phyloP scores from a whole-genome alignment of 2,888 invertebrate species.

The Folsomia candida region DNA sequence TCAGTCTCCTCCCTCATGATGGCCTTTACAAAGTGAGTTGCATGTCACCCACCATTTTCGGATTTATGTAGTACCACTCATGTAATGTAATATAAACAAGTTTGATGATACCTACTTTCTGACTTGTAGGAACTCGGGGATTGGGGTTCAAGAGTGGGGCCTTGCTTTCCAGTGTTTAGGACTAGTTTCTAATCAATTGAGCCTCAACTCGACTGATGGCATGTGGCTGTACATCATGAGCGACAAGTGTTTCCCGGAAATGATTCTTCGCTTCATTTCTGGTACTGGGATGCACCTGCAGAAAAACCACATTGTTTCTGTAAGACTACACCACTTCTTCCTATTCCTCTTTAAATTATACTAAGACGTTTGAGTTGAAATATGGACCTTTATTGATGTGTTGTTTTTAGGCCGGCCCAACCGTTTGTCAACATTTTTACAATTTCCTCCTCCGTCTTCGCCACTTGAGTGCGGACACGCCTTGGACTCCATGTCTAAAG shows the following conservation, averaged over 20 bases:
- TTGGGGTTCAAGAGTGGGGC: conserved; percentile 75
- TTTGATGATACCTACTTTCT: background rate
- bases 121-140: conserved; percentile 60
- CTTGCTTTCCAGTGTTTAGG: conserved; percentile 73
- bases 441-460: conserved; percentile 69
- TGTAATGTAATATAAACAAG: no score
- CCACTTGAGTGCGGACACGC: conserved; percentile 55
- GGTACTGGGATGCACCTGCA: conserved; percentile 61
- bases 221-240: conserved; percentile 51
- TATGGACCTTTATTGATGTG: conserved; percentile 11
- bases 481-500: conserved; percentile 48
- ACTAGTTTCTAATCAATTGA: conserved; percentile 65
- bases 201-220: conserved; percentile 49
- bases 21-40: conserved; percentile 62
- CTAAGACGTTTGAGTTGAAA: no score
- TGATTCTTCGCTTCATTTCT: conserved; percentile 66
- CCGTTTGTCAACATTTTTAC: conserved; percentile 69
- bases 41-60: conserved; percentile 10
- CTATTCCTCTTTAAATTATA: no score
- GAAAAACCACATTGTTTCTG: conserved; percentile 44
- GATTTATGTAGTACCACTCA: conserved; percentile 10
- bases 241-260: conserved; percentile 52
- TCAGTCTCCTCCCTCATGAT: conserved; percentile 67
- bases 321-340: conserved; percentile 17
- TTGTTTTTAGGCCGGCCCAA: conserved; percentile 67